Evolutionary conservation across 1,140 invertebrate genomes (phyloP), one percentile per base, ranked within the genome.

Genomic region (Lineus longissimus): DNA sequence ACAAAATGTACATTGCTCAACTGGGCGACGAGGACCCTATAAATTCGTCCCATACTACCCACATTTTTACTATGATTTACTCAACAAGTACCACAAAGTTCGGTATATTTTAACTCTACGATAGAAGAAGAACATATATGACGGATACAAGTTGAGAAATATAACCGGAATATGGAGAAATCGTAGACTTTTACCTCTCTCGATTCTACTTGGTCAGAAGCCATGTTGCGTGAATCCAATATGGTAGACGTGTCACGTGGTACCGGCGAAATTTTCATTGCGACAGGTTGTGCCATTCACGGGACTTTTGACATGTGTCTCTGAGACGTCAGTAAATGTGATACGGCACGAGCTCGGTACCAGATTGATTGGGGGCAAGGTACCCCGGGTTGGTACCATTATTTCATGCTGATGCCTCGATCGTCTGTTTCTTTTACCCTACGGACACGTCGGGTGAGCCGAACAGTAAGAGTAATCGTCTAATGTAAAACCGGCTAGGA

Each of bases 141-240:
- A 15, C 17, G 22, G 1, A 60, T 25, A 23, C 7, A 19, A 60
- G 2, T 13, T 9, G 40, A 25, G 19, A 43, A 27, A 1, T 25
- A 4, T 13, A 11, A 27, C 2, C 31, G 11, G 17, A 41, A 60
- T 2, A 6, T 25, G 9, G 22, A 25, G n/a, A 43, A 27, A 60
- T 41, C 1, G 15, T 25, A 15, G 33, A n/a, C 9, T 23, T 17
- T 60, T 60, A 60, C 58, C 58, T 60, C 58, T 41, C 41, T 43
- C 7, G 22, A 23, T 25, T 60, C 58, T 31, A 17, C 33, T 30
- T 60, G 58, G 19, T 60, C 58, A 29, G 58, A 60, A 60, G 58
- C 58, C 58, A 60, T 60, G 58, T 25, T 60, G 41, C 17, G n/a
- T 22, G 31, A 25, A 43, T 25, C 11, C 40, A 43, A 33, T 19